Evolutionary conservation across 2,797 vertebrate genomes (phyloP).

Genomic region (Linurgus olivaceus): DNA sequence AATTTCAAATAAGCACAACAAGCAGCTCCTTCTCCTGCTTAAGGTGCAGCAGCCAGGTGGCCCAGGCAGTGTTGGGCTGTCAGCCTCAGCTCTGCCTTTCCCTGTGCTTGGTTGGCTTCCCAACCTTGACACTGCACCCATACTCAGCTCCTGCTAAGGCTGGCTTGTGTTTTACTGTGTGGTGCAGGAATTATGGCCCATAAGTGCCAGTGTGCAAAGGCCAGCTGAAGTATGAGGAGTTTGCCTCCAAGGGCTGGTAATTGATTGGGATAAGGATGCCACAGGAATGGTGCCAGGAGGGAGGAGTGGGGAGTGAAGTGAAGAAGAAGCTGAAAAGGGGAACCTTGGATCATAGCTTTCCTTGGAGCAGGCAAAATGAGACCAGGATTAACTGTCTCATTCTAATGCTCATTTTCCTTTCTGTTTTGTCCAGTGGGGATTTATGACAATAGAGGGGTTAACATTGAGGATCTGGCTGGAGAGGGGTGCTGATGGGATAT

Average conservation of each 20-base stretch:
- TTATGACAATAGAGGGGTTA: fast-evolving
- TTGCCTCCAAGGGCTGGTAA: background rate
- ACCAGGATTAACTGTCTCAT: background rate
- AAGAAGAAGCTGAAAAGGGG: background rate
- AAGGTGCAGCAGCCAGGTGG: background rate
- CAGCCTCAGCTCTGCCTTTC: background rate
- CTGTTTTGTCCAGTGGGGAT: background rate
- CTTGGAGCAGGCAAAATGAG: background rate
- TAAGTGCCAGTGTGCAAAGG: background rate
- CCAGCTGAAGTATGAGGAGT: background rate
- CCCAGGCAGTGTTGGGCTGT: background rate
- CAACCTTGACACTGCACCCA: background rate
- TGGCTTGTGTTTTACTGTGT: background rate
- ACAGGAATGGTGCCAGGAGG: background rate
- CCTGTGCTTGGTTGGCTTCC: conserved; percentile 14
- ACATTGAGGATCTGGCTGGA: background rate
- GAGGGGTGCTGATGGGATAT: background rate
- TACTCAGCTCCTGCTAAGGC: fast-evolving
- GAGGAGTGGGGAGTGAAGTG: background rate
- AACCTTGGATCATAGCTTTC: background rate
- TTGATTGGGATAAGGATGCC: background rate
- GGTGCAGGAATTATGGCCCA: background rate
- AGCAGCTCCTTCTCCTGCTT: background rate
- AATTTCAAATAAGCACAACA: background rate
- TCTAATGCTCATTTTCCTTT: background rate